Base-by-base conservation (phyloP, 2,888 invertebrate genomes). In the Nomada lathburiana region DNA sequence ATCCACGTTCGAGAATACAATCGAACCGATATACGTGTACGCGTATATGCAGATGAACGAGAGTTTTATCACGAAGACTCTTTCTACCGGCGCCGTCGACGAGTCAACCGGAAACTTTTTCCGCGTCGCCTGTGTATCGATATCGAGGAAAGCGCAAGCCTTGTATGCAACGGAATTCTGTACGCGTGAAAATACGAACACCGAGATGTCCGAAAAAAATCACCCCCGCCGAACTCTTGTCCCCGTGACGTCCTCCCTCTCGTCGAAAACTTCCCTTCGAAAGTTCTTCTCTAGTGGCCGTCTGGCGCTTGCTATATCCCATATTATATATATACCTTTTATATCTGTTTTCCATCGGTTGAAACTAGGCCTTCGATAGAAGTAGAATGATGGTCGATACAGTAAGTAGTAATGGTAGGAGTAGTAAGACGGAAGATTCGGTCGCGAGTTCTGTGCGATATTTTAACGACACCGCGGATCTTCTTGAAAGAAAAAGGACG, bases 261-360 rank as follows among this genome's bases (percentile, higher is more conserved):
- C 88, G 87, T 87, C 84, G 85, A 84, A 90, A 91, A 90, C 89
- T 91, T 91, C 88, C 86, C 77, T 83, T 86, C 82, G 86, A 89
- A 89, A 90, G 78, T 89, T 89, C 88, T 47, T 81, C 76, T 81
- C 73, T 71, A 26, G 7, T 18, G n/a, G 7, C 62, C 63, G 29
- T 23, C 42, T 53, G 23, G 52, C 47, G 26, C 44, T 68, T 70
- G 53, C 55, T 50, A 44, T 44, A 44, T 77, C 70, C 36, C 2
- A 52, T 11, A 13, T 23, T 50, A 18, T 20, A 26, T 50, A 47
- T 82, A 80, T 83, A 70, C 26, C 84, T 85, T 85, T 88, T 88
- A 88, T 47, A 2, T 90, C 89, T 88, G 88, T 90, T 90, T 90
- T 89, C 84, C 86, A 85, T 87, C 85, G 88, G 76, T 80, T 80